A percentile compares a stretch with the other conserved stretches of the same genome.
Conservation (phyloP, 2,888 invertebrate species). For the Anorthoa munda region DNA sequence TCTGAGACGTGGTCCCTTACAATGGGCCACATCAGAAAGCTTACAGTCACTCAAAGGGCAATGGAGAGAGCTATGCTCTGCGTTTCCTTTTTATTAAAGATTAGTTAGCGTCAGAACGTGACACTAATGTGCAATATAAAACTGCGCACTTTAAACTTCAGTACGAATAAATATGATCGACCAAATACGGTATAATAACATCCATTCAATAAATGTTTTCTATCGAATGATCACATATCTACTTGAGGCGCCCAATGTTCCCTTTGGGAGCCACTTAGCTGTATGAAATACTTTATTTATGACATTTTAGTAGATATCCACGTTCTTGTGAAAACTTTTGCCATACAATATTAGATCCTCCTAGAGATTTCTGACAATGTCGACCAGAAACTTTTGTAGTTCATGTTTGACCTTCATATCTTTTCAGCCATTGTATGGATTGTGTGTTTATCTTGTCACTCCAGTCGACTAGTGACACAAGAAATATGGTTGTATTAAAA, state of each 20-base stretch:
- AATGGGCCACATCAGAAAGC: no score
- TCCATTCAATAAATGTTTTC: slow-evolving; percentile 11
- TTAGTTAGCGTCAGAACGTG: background rate
- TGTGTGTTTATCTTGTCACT: slow-evolving; percentile 51
- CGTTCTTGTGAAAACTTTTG: slow-evolving; percentile 29
- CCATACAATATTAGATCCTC: slow-evolving; percentile 27
- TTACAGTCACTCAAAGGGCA: no score
- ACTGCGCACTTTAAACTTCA: slow-evolving; percentile 14
- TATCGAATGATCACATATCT: background rate
- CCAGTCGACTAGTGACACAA: slow-evolving; percentile 35
- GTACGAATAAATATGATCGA: slow-evolving; percentile 11
- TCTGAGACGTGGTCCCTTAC: no score
- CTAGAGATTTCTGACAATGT: slow-evolving; percentile 34
- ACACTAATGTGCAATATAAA: slow-evolving; percentile 4
- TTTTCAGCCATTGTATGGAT: slow-evolving; percentile 34
- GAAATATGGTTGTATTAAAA: slow-evolving; percentile 45
- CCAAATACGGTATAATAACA: background rate
- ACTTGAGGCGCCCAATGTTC: slow-evolving; percentile 4
- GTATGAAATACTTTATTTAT: slow-evolving; percentile 29
- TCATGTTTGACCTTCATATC: slow-evolving; percentile 46
- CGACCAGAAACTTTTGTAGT: slow-evolving; percentile 26
- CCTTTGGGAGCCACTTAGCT: slow-evolving; percentile 29
- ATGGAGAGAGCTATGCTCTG: no score
- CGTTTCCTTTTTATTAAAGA: no score
- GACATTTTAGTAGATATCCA: slow-evolving; percentile 11